Evolutionary conservation across 2,113 vertebrate species (phyloP), one percentile per base, ranked within the genome.

Genomic region (Scortum barcoo): DNA sequence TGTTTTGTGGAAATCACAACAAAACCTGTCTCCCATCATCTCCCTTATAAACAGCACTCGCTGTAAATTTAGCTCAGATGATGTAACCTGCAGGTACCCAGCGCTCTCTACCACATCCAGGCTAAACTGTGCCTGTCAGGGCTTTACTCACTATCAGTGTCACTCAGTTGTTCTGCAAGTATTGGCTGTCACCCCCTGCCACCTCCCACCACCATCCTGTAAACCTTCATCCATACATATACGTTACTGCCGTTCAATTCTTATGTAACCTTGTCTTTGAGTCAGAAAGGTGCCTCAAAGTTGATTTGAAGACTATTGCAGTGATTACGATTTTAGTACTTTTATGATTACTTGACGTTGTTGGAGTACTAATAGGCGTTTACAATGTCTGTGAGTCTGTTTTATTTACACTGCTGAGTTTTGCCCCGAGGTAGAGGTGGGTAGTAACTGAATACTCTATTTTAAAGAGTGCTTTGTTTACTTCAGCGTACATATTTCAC

Each of bases 1-100:
- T 71, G 40, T 77, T 92, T 66, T 76, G 38, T 89, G 78, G 22
- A 67, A 42, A 78, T 78, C 66, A 46, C 50, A 71, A 42, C 60
- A 46, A 73, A 87, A 68, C 72, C 68, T 54, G 71, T 68, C 84
- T 72, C 28, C 36, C n/a, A 19, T 42, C 17, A 60, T 82, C 83
- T 76, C 42, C 28, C 33, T 78, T 78, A 79, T 61, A 42, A 66
- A 54, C 38, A 44, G 17, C 2, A 11, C 68, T 84, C 71, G 42
- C 14, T 86, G 38, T 72, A 83, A 51, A 74, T 75, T 17, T 61
- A 33, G 62, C 66, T 60, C 1, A 2, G n/a, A 69, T 50, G 54
- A 75, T 36, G 9, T 36, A 20, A 61, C 74, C 72, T 70, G 60
- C 63, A 69, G 38, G 40, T 78, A 36, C 61, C 26, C 26, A 51